Percentiles rank a stretch among this genome's conserved stretches.
These are phyloP conservation scores for Graphium colonna DNA, from an alignment of 2,888 invertebrate species.

Conservation along the genomic window DNA sequence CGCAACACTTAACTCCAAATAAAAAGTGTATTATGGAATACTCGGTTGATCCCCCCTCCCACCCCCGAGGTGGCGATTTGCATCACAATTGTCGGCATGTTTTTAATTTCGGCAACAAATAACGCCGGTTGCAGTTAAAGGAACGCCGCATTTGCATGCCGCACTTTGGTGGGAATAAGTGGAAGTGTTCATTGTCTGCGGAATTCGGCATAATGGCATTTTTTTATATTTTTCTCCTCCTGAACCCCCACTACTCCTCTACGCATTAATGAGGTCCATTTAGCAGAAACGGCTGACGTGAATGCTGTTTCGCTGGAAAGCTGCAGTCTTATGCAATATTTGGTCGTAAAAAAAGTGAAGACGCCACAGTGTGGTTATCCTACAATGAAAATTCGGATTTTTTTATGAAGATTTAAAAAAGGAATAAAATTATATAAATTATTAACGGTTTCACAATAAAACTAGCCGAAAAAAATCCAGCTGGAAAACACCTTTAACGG, in stretches of 20 bases:
- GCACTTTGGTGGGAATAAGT: conserved; percentile 35
- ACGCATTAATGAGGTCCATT: neutral
- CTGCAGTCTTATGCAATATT: no score
- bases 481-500: no score
- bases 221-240: neutral
- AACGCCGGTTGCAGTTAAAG: conserved; percentile 66
- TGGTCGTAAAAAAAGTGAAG: no score
- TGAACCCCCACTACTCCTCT: neutral
- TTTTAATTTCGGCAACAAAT: conserved; percentile 75
- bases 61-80: conserved; percentile 50
- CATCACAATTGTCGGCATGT: conserved; percentile 71
- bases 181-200: conserved; percentile 12
- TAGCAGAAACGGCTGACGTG: neutral
- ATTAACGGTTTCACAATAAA: no score
- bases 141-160: conserved; percentile 62
- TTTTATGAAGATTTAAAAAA: no score
- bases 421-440: no score
- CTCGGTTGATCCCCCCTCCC: conserved; percentile 35
- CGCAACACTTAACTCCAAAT: conserved; percentile 67
- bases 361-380: no score
- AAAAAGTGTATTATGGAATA: conserved; percentile 71
- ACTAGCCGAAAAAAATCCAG: no score
- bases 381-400: no score
- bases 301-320: neutral
- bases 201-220: neutral